Evolutionary conservation across 2,888 invertebrate species (phyloP).

Genomic region (Pteria penguin): DNA sequence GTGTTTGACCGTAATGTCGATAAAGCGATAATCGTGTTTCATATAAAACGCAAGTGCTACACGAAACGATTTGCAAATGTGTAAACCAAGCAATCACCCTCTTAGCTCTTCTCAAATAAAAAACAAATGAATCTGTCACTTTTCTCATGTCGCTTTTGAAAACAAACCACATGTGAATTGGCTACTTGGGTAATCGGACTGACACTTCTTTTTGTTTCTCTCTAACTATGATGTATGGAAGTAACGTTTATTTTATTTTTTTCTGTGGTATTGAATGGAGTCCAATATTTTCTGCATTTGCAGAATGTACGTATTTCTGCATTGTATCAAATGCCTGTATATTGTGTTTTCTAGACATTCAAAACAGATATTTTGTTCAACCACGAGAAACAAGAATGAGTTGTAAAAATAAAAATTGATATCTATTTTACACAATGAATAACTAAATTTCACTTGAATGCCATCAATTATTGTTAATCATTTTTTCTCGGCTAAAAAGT

Average conservation of each 20-base stretch:
- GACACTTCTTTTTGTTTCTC: constrained; percentile 28
- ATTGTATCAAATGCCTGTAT: background rate
- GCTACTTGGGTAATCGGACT: constrained; percentile 20
- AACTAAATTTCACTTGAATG: too few species aligned
- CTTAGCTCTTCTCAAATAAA: constrained; percentile 32
- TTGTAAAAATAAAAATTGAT: too few species aligned
- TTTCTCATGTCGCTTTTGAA: constrained; percentile 29
- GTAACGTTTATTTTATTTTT: constrained; percentile 21
- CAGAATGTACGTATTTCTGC: background rate
- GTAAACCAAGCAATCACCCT: constrained; percentile 38
- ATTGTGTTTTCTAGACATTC: background rate
- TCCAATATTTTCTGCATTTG: background rate
- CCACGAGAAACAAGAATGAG: too few species aligned
- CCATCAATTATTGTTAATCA: too few species aligned
- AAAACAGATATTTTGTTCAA: too few species aligned
- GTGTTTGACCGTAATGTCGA: background rate
- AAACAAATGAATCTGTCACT: constrained; percentile 35
- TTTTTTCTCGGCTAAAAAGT: too few species aligned
- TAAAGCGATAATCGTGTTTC: constrained; percentile 17
- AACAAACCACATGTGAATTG: constrained; percentile 31
- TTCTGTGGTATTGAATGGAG: background rate
- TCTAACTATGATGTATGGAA: constrained; percentile 2
- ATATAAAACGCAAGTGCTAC: background rate
- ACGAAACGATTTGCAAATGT: constrained; percentile 18
- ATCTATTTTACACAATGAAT: too few species aligned